Base-by-base conservation (phyloP, 2,113 vertebrate genomes). In the Hucho hucho region DNA sequence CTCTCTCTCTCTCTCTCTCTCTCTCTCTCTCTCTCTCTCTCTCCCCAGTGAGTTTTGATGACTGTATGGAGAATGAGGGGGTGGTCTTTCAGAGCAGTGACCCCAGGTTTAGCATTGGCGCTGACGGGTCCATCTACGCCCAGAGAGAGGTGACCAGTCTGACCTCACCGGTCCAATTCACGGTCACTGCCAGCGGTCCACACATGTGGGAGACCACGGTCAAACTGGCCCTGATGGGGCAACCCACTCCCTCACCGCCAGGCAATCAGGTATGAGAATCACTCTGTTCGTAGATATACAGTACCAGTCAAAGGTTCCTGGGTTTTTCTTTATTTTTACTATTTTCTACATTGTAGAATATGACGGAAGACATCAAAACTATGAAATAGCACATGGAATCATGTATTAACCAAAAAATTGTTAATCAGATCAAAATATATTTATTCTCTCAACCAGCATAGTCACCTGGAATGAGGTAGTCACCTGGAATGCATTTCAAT, bases 1-100 rank as follows among this genome's bases (percentile, higher is more conserved):
- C 47, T 4, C 13, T 16, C 14, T 66, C 89, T n/a, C 20, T 58
- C 56, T 58, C 20, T 22, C 56, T n/a, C 56, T 59, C 20, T 22
- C 56, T 59, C 56, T 59, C n/a, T 7, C 4, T n/a, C 16, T 59
- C 56, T n/a, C 20, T n/a, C 6, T 46, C 49, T 61, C n/a, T 70
- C 58, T 80, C 69, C 89, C 76, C 88, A 98, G 96, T 98, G 73
- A 91, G 91, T 88, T 97, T 97, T 87, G 95, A 94, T 72, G 94
- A 94, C 94, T 98, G 97, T 87, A 76, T 88, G 4, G 93, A 92
- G 79, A 95, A 93, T 68, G 86, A 92, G 59, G 94, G 89, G 16
- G 90, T 94, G 68, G 91, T 77, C 4, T 95, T 96, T 18, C 92
- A 93, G 86, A 97, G 93, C 92, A 95, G 89, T 75, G 94, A 95